Percentiles rank a stretch among this genome's conserved stretches.
phyloP scores from a whole-genome alignment of 2,113 vertebrate species.

The Stomatorhinus ivindoensis region DNA sequence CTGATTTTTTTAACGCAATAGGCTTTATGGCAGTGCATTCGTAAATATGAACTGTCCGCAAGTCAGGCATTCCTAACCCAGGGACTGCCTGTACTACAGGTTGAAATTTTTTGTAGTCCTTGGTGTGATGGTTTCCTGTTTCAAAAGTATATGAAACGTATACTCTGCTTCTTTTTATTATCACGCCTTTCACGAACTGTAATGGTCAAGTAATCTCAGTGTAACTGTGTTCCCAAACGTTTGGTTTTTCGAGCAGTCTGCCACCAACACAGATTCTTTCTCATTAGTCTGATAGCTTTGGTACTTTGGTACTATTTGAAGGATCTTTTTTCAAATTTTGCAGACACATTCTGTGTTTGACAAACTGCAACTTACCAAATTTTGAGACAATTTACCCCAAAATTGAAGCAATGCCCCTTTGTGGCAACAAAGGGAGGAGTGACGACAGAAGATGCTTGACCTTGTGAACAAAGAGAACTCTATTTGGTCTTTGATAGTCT shows the following conservation, averaged over 20 bases:
- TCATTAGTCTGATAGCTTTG: background rate
- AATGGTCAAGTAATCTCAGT: background rate
- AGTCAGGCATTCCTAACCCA: no score
- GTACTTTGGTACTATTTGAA: background rate
- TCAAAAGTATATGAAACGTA: no score
- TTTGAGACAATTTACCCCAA: background rate
- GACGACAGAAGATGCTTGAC: background rate
- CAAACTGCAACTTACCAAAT: background rate
- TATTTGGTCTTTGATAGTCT: background rate
- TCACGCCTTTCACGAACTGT: background rate
- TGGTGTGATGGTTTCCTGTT: no score
- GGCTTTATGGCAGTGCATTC: background rate
- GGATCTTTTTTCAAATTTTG: background rate
- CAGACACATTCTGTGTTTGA: background rate
- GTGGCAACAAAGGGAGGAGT: background rate
- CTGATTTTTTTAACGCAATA: background rate
- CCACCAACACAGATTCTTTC: background rate
- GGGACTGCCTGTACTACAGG: no score
- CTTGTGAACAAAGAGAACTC: background rate
- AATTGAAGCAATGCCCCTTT: background rate
- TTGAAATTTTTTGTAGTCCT: no score
- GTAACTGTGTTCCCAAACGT: background rate
- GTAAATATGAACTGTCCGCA: background rate
- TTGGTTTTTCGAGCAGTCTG: background rate
- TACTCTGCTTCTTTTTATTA: no score